Conservation (phyloP, 2,797 vertebrate genomes). For the Melanotaenia nigrans region DNA sequence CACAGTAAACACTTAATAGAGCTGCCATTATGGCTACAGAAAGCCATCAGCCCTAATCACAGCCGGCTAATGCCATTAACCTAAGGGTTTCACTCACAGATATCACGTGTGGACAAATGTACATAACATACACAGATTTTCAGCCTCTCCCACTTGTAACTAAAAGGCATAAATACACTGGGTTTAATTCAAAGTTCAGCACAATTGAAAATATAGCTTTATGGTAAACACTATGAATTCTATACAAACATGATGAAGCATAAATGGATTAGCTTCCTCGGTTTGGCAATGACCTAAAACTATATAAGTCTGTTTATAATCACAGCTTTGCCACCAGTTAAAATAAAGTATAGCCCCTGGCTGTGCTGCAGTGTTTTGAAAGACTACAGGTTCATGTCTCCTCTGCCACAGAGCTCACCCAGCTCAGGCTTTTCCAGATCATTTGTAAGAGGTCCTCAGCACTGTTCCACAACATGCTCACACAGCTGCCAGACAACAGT, state of each 20-base stretch:
- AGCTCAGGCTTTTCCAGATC: constrained; percentile 62
- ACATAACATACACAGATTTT: constrained; percentile 19
- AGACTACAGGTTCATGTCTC: constrained; percentile 24
- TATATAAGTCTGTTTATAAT: constrained; percentile 4
- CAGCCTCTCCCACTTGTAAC: constrained; percentile 3
- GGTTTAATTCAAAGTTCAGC: constrained; percentile 12
- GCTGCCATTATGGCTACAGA: constrained; percentile 59
- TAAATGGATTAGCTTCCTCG: background rate
- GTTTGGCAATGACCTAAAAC: constrained; percentile 11
- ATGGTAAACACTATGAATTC: background rate
- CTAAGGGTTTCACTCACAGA: constrained; percentile 34
- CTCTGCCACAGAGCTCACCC: constrained; percentile 17
- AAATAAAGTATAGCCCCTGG: background rate
- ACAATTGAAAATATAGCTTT: constrained; percentile 17
- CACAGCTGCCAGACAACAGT: constrained; percentile 69
- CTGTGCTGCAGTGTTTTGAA: constrained; percentile 20
- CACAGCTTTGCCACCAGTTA: constrained; percentile 1
- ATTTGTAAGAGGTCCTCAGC: constrained; percentile 69
- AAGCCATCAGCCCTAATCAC: constrained; percentile 68
- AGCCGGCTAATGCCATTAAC: constrained; percentile 71
- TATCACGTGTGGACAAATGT: constrained; percentile 34
- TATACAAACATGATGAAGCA: background rate
- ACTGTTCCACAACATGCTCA: constrained; percentile 64
- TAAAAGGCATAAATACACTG: constrained; percentile 15
- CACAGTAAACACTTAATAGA: constrained; percentile 77